Base-by-base conservation (phyloP, 2,797 vertebrate genomes). In the Arnoldichthys spilopterus region DNA sequence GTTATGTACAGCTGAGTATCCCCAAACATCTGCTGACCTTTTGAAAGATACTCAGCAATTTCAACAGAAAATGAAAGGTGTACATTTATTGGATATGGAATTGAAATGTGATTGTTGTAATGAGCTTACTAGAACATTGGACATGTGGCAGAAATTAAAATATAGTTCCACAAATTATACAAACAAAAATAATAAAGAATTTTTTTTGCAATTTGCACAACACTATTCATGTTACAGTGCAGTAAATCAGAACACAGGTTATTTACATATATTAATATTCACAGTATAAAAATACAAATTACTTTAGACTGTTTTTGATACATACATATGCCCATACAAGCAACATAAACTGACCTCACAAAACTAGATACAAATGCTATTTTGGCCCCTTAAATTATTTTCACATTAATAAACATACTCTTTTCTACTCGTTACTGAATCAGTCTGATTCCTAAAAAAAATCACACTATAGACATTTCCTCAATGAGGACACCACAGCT, bases 1-100 rank as follows among this genome's bases (percentile, higher is more conserved):
- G 47, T 28, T 53, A 32, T 71, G n/a, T 4, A 70, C 15, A 22
- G 5, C 20, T 54, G 49, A 30, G 68, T n/a, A 22, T 53, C 20
- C 51, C 51, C 37, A 22, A 54, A 71, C 69, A 32, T 71, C 11
- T 37, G 30, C 47, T 54, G 18, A 34, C 68, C 49, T 56, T 56
- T 13, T 34, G 8, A 71, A 56, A 40, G 8, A n/a, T 51, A 3
- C 28, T 32, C 22, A 16, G 13, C 11, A 15, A 18, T 18, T 22
- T 40, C 32, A 28, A 62, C 16, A 34, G 11, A 22, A 11, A 22
- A n/a, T 66, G 63, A 24, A 43, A 11, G 40, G 20, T 37, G 2
- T 34, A 34, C 12, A 8, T 62, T 8, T 62, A 3, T 62, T 5
- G 28, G 6, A 7, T 18, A 16, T 30, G 26, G 12, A 16, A 24